Base-by-base conservation (phyloP, 1,140 invertebrate species). In the Drosophila bocki region DNA sequence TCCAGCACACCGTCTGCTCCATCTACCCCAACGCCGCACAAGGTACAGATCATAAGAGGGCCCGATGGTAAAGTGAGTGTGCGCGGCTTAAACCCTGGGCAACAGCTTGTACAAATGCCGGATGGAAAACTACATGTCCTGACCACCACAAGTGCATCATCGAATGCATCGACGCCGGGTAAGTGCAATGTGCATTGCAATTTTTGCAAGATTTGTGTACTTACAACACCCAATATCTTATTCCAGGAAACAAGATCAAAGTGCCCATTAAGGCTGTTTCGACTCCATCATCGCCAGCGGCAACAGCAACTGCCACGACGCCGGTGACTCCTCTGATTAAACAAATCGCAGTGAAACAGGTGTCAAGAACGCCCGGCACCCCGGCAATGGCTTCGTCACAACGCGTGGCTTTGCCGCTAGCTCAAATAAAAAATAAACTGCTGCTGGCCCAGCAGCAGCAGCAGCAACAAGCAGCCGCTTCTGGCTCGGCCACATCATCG, bases 71-170 rank as follows among this genome's bases (percentile, higher is more conserved):
- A 98, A 93, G 94, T 99, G 1, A 97, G 98, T 92, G 97, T 99
- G 4, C 95, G 97, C 65, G 98, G 98, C 8, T 93, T 99, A 2
- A 94, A 98, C 92, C 97, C 97, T 50, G 97, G 98, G n/a, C 98
- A 99, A 88, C 97, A 99, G 82, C 93, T 99, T 29, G 96, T 99
- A 26, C 97, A 98, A 91, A 96, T 98, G 94, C 96, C 98, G 0
- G 98, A 99, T 93, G 98, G 98, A 0, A 97, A 98, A 93, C 93
- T 99, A 35, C 98, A 99, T 85, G 96, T 99, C 4, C 94, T 98
- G 19, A 96, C 95, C 41, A 95, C 95, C 19, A 88, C 93, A 57
- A 65, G 71, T 37, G 19, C 71, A n/a, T 77, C 83, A 11, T 72
- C 84, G 8, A 86, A 80, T 48, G 35, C 94, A 94, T 79, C 88